Base-by-base conservation (phyloP, 2,888 invertebrate genomes). In the Ametastegia equiseti region DNA sequence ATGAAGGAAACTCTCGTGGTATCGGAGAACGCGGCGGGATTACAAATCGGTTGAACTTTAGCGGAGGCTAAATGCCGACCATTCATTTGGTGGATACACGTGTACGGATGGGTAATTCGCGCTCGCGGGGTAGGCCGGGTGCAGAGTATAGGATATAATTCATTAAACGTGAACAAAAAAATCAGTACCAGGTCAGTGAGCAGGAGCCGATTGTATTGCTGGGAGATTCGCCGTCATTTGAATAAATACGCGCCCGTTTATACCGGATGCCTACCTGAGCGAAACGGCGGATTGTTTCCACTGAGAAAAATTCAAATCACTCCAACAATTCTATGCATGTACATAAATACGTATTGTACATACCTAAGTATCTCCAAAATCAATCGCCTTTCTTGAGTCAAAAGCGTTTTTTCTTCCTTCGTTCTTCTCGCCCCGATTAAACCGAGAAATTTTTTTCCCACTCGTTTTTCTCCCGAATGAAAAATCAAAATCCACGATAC, bases 131-230 rank as follows among this genome's bases (percentile, higher is more conserved):
- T n/a, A n/a, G n/a, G n/a, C n/a, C n/a, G n/a, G n/a, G n/a, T n/a
- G n/a, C n/a, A n/a, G n/a, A n/a, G n/a, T 23, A 27, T 5, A 19
- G 42, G 13, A 42, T 19, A 75, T 39, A 75, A 75, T 75, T 30
- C 75, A 54, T 75, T 75, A 45, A 75, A 75, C 36, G 27, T 5
- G 30, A 47, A 71, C 47, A 42, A 71, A 50, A 75, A 75, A 54
- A 7, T 11, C n/a, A 33, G 23, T 54, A 75, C 4, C 75, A 75
- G 75, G 75, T 75, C 75, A 75, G 75, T 75, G 75, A 75, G 13
- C 75, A 75, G 75, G 33, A 75, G 30, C 15, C 54, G 54, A 54
- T 67, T 67, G 65, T n/a, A n/a, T 67, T 67, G 65, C 36, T 39
- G 11, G 65, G 39, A 23, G 27, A 27, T 60, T 30, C 60, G 15